These are phyloP conservation scores for Crocallis elinguaria DNA, from an alignment of 2,888 invertebrate genomes.

Conservation along the genomic window DNA sequence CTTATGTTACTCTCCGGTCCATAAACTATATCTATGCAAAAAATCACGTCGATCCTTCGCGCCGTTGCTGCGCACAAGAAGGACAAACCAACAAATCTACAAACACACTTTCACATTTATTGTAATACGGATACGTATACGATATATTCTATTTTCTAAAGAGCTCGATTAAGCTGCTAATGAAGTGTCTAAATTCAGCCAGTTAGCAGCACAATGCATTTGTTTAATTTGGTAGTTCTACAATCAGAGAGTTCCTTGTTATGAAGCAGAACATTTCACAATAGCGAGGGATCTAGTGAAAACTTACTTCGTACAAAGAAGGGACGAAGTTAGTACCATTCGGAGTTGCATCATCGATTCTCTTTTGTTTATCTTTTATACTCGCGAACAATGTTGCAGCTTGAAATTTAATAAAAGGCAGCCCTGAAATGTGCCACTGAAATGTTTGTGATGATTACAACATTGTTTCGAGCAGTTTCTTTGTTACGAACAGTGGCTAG, in stretches of 20 bases:
- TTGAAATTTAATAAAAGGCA: slow-evolving; percentile 18
- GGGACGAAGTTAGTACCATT: slow-evolving; percentile 41
- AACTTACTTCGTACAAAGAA: slow-evolving; percentile 42
- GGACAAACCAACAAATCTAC: too few relatives aligned
- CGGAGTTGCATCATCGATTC: slow-evolving; percentile 42
- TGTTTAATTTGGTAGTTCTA: background rate
- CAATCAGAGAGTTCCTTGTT: slow-evolving; percentile 1
- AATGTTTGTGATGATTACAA: slow-evolving; percentile 16
- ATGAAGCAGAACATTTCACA: slow-evolving; percentile 9
- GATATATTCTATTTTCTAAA: too few relatives aligned
- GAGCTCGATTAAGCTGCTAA: too few relatives aligned
- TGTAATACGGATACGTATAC: too few relatives aligned
- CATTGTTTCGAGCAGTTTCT: slow-evolving; percentile 14
- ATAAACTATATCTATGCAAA: too few relatives aligned
- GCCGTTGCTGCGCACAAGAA: too few relatives aligned
- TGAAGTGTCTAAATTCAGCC: too few relatives aligned
- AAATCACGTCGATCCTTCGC: too few relatives aligned
- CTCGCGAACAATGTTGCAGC: slow-evolving; percentile 16
- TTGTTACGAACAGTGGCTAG: slow-evolving; percentile 1
- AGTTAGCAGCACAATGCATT: background rate
- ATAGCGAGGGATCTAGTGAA: slow-evolving; percentile 3
- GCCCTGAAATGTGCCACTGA: slow-evolving; percentile 16
- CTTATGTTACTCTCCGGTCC: too few relatives aligned
- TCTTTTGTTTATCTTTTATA: slow-evolving; percentile 34
- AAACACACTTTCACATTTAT: too few relatives aligned